A percentile compares a stretch with the other conserved stretches of the same genome.
These are phyloP conservation scores for Hirtodrosophila alboralis DNA, from an alignment of 2,888 invertebrate genomes.

Conservation along the genomic window DNA sequence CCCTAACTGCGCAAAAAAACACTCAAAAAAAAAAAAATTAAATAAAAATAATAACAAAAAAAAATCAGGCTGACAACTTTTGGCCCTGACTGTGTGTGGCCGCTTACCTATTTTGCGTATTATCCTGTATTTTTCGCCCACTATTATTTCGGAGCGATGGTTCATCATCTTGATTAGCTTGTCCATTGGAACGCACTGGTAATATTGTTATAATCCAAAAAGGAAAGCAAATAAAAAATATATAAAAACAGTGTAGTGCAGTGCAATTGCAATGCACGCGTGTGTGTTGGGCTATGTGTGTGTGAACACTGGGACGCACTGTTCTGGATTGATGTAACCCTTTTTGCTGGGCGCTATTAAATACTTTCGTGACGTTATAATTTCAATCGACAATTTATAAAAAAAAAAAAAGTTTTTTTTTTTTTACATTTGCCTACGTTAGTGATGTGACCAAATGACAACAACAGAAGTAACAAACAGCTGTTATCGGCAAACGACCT, in stretches of 20 bases:
- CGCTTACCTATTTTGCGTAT: conserved; percentile 95
- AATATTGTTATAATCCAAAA: too few species aligned
- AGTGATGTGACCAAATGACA: conserved; percentile 37
- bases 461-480: conserved; percentile 44
- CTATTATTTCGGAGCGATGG: conserved; percentile 88
- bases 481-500: conserved; percentile 45
- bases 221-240: conserved; percentile 11
- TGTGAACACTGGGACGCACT: conserved; percentile 17
- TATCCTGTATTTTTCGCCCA: conserved; percentile 96
- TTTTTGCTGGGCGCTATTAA: conserved; percentile 1
- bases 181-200: conserved; percentile 26
- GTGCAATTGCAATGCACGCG: too few species aligned
- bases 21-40: too few species aligned
- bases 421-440: conserved; percentile 28
- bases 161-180: conserved; percentile 70
- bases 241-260: not conserved
- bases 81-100: conserved; percentile 3
- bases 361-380: conserved; percentile 4
- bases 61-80: too few species aligned
- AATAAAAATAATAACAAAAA: too few species aligned
- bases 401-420: too few species aligned
- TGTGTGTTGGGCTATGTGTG: too few species aligned
- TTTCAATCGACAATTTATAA: conserved; percentile 25
- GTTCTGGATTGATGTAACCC: conserved; percentile 8
- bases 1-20: too few species aligned